These are phyloP conservation scores for Nesogale talazaci DNA, from an alignment of 2,113 vertebrate species.

Conservation along the genomic window DNA sequence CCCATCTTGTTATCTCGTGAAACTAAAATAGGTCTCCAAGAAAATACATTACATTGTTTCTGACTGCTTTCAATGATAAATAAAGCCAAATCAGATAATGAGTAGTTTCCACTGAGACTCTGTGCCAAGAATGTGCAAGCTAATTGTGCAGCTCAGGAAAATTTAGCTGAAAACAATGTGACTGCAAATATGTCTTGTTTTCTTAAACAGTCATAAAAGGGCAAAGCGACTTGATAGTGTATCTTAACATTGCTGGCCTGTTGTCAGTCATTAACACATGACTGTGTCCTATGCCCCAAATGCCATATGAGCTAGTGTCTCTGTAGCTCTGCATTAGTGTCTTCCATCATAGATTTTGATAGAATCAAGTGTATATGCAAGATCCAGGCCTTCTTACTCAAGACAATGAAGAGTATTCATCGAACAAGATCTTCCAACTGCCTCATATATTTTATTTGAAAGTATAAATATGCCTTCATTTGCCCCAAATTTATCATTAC, in stretches of 20 bases:
- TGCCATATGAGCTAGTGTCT: not conserved
- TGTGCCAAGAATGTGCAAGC: conserved; percentile 84
- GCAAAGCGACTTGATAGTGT: conserved; percentile 77
- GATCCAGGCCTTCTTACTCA: not conserved
- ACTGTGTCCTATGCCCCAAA: conserved; percentile 21
- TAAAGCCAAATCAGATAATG: conserved; percentile 86
- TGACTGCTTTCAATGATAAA: conserved; percentile 77
- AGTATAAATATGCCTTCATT: not conserved
- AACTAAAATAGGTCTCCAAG: conserved; percentile 71
- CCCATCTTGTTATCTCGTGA: conserved; percentile 63
- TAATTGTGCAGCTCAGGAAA: conserved; percentile 75
- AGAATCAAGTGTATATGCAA: not conserved
- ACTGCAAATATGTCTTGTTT: conserved; percentile 76
- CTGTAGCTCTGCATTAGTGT: not conserved
- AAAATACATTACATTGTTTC: conserved; percentile 73
- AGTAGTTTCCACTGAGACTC: conserved; percentile 85
- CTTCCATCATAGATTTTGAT: not conserved
- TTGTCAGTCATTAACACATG: conserved; percentile 61
- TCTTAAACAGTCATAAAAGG: conserved; percentile 80
- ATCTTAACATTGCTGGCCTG: conserved; percentile 62
- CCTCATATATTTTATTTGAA: conserved; percentile 36
- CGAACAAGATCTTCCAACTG: not conserved
- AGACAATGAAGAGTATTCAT: not conserved
- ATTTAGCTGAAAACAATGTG: conserved; percentile 82
- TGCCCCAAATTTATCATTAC: not conserved